Evolutionary conservation across 2,797 vertebrate species (phyloP).

Genomic region (Borostomias antarcticus): DNA sequence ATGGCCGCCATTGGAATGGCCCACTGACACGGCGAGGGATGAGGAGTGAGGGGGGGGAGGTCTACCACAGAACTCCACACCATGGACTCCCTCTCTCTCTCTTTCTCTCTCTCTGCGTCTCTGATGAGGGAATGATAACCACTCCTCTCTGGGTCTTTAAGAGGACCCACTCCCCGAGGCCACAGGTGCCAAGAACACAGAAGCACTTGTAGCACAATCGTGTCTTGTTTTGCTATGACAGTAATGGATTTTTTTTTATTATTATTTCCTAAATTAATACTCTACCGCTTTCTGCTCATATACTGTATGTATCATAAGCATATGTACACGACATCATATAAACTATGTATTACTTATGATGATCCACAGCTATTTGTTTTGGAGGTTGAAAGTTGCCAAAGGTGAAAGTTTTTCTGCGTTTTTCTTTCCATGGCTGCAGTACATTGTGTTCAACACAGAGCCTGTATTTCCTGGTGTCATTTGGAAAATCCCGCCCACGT

Average conservation of each 20-base stretch:
- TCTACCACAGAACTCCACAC: slow-evolving; percentile 52
- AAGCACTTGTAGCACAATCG: slow-evolving; percentile 80
- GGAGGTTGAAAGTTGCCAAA: slow-evolving; percentile 73
- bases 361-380: slow-evolving; percentile 51
- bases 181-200: slow-evolving; percentile 72
- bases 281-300: slow-evolving; percentile 49
- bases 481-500: slow-evolving; percentile 67
- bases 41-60: slow-evolving; percentile 13
- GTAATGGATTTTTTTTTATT: slow-evolving; percentile 53
- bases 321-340: slow-evolving; percentile 57
- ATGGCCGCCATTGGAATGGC: slow-evolving; percentile 72
- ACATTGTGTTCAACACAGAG: slow-evolving; percentile 49
- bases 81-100: slow-evolving; percentile 69
- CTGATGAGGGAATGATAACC: slow-evolving; percentile 45
- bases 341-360: slow-evolving; percentile 45
- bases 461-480: slow-evolving; percentile 56
- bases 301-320: slow-evolving; percentile 61
- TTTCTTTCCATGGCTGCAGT: slow-evolving; percentile 46
- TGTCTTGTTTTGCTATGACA: slow-evolving; percentile 71
- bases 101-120: slow-evolving; percentile 49
- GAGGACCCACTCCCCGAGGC: slow-evolving; percentile 69
- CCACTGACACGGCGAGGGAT: slow-evolving; percentile 59
- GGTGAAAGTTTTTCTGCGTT: slow-evolving; percentile 66
- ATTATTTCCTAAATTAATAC: slow-evolving; percentile 62
- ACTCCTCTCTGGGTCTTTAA: slow-evolving; percentile 51